Conservation (phyloP, 2,888 invertebrate species). For the Drosophila stalkeri region DNA sequence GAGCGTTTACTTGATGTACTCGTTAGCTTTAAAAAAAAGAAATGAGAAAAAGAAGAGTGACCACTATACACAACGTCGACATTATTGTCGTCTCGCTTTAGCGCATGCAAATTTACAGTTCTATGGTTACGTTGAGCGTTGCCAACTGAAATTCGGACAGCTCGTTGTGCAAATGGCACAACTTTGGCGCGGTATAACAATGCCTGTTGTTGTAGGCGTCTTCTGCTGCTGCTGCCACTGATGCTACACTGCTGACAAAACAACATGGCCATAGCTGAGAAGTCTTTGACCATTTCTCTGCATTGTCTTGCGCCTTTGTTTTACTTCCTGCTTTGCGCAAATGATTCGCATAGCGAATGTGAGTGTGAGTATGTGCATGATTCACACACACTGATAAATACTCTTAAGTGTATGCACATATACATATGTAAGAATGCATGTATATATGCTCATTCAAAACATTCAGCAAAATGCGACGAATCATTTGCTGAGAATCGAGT, state of each 20-base stretch:
- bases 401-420: neutral
- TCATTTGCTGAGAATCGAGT: slow-evolving; percentile 34
- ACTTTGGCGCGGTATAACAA: slow-evolving; percentile 64
- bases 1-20: slow-evolving; percentile 48
- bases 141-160: slow-evolving; percentile 64
- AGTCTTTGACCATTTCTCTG: slow-evolving; percentile 46
- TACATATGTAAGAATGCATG: neutral
- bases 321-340: slow-evolving; percentile 49
- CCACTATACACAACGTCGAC: slow-evolving; percentile 26
- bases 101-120: slow-evolving; percentile 43
- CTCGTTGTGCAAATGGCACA: slow-evolving; percentile 43
- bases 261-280: slow-evolving; percentile 45
- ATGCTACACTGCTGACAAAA: slow-evolving; percentile 21
- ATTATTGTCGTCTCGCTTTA: slow-evolving; percentile 50
- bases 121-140: slow-evolving; percentile 52
- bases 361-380: slow-evolving; percentile 17
- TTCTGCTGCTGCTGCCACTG: slow-evolving; percentile 19
- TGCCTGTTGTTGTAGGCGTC: slow-evolving; percentile 51
- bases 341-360: slow-evolving; percentile 1
- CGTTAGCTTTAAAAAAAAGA: slow-evolving; percentile 32
- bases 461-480: slow-evolving; percentile 48
- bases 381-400: slow-evolving; percentile 23
- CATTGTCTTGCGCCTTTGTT: slow-evolving; percentile 41
- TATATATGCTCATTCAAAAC: slow-evolving; percentile 51
- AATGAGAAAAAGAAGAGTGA: slow-evolving; percentile 31